Base-by-base conservation (phyloP, 2,888 invertebrate species). In the Stictocephala bisonia region DNA sequence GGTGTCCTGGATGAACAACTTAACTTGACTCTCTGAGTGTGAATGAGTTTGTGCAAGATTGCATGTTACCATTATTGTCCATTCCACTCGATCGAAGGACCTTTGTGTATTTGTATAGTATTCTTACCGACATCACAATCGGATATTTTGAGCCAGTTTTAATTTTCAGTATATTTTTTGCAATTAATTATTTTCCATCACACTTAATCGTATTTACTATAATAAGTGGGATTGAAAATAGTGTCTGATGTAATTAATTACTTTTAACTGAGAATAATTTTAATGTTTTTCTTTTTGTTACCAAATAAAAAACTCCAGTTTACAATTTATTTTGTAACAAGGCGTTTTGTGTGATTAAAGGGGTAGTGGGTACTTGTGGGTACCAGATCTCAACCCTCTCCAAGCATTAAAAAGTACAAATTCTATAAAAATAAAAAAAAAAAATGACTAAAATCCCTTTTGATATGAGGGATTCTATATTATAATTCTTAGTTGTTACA, bases 301-400 rank as follows among this genome's bases (percentile, higher is more conserved):
- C 51, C 51, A 51, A 48, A 48, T 15, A 24, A 48, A 22, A 24
- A 48, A 20, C 50, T 11, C 50, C 50, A 13, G 24, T 26, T 22
- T n/a, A 24, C 24, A 13, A 24, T 51, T 22, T 51, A 26, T 51
- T 26, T 13, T 48, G 50, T 48, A 50, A 29, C 51, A 31, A 35
- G 9, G 9, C 15, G 20, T 51, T 27, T 48, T 51, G 68, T 50
- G 35, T 20, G 27, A 29, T 18, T 27, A 44, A 2, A 27, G 48
- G 48, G 68, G 72, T 48, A 64, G 51, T 41, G 35, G 66, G 72
- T 72, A 67, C 66, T 72, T 67, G 72, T 72, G 72, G 72, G 72
- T 72, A 72, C 72, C 72, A 72, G 72, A 72, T 72, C 72, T 72
- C 72, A 72, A 72, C 50, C 53, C 64, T 69, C 50, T 56, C 60